Percentiles rank a stretch among this genome's conserved stretches.
Conservation (phyloP, 2,797 vertebrate species). For the Trichosurus vulpecula region DNA sequence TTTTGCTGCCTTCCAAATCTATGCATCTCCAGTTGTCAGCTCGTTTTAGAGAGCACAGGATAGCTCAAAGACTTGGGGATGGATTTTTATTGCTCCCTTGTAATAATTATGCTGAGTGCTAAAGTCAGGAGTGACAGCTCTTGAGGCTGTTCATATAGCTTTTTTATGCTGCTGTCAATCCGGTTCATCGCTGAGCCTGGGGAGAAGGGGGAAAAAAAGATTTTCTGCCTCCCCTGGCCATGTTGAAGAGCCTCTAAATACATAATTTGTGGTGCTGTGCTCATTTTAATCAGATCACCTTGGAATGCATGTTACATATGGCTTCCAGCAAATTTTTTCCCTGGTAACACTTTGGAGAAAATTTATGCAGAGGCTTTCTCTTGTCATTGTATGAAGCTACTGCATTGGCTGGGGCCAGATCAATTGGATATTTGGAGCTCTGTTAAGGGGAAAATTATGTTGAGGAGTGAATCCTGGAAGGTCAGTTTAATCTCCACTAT, state of each 20-base stretch:
- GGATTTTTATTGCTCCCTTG: conserved; percentile 67
- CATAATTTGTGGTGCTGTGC: conserved; percentile 12
- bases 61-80: conserved; percentile 65
- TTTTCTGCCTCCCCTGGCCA: conserved; percentile 40
- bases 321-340: conserved; percentile 43
- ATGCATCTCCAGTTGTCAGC: conserved; percentile 45
- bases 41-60: conserved; percentile 62
- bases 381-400: neutral
- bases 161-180: conserved; percentile 70
- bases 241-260: conserved; percentile 67
- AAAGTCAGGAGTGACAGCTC: conserved; percentile 67
- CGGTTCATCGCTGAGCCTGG: conserved; percentile 54
- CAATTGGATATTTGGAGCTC: neutral
- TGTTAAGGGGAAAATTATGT: neutral
- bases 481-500: conserved; percentile 1
- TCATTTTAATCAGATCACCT: conserved; percentile 64
- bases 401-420: neutral
- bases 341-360: conserved; percentile 20
- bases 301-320: neutral
- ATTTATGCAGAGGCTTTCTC: neutral
- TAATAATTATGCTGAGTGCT: conserved; percentile 66
- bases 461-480: neutral
- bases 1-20: conserved; percentile 57
- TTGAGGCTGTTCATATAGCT: conserved; percentile 54
- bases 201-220: conserved; percentile 17